Conservation (phyloP, 2,888 invertebrate genomes). For the Agrotis exclamationis region DNA sequence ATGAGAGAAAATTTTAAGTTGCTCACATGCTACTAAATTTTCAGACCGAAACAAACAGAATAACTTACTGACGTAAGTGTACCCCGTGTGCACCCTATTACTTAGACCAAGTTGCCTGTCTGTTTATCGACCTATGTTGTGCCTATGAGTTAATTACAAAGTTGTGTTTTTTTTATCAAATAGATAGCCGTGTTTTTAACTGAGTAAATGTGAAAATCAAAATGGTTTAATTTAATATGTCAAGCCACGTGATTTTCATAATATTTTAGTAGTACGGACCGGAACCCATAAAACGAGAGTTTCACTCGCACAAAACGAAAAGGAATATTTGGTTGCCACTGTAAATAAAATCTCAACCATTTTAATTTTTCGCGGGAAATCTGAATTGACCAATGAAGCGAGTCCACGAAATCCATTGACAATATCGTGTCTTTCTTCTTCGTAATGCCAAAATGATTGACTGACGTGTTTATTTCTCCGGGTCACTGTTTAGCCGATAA, state of each 20-base stretch:
- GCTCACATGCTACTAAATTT: background rate
- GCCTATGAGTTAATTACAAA: background rate
- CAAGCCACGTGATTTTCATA: too few species aligned
- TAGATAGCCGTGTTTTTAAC: background rate
- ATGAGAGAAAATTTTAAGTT: background rate
- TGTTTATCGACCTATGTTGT: background rate
- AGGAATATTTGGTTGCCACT: slow-evolving; percentile 26
- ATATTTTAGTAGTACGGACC: background rate
- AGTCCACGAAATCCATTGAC: slow-evolving; percentile 88
- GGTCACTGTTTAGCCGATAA: slow-evolving; percentile 64
- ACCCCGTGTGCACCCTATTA: background rate
- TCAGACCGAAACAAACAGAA: background rate
- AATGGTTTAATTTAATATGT: too few species aligned
- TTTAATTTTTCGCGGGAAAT: slow-evolving; percentile 64
- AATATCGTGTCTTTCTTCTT: slow-evolving; percentile 69
- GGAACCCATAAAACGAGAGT: background rate
- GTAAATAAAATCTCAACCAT: slow-evolving; percentile 22
- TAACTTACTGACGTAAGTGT: too few species aligned
- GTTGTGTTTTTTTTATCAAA: background rate
- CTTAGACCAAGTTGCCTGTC: background rate
- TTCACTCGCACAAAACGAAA: background rate
- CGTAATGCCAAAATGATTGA: slow-evolving; percentile 68
- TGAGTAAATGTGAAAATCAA: too few species aligned
- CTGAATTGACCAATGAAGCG: slow-evolving; percentile 78
- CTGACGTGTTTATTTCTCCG: slow-evolving; percentile 83